Base-by-base conservation (phyloP, 2,113 vertebrate genomes). In the Scomber japonicus region DNA sequence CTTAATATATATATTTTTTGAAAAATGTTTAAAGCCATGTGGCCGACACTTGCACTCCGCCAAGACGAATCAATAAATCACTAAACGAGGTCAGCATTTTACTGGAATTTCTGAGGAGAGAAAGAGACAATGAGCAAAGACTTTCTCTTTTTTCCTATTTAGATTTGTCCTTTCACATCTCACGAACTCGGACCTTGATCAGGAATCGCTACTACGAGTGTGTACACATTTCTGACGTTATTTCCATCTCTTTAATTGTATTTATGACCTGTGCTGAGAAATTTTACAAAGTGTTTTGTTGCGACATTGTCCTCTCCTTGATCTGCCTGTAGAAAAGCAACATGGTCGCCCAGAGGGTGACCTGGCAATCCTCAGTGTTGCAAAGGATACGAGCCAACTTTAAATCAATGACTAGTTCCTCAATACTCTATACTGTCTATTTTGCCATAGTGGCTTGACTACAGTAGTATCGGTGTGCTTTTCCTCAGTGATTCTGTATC, bases 401-500 rank as follows among this genome's bases (percentile, higher is more conserved):
- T 84, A 48, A 84, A 80, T 87, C 85, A 57, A 76, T 68, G 72
- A 83, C 76, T 81, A 88, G 84, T 74, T 88, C 78, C 71, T 85
- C 83, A 83, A 73, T 74, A 85, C 89, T 88, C 83, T 87, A 65
- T 89, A 84, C 78, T 74, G 88, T 83, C 85, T 88, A 63, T 79
- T 91, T 89, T 85, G 90, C 87, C 84, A 83, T 91, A 84, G 88
- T 89, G 91, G 90, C 92, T 89, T 90, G 90, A 90, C 89, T 90
- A 84, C 85, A 83, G 89, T 93, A 78, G 86, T 93, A 82, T 93
- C 80, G 86, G 66, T 92, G 90, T 92, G 89, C 88, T 93, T 93
- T 89, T 90, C 88, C 87, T 92, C 81, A 81, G 93, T 94, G 92
- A 87, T 91, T 92, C 88, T 93, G 88, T 92, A 92, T 87, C 83